Conservation (phyloP, 2,113 vertebrate genomes). For the Asarcornis scutulata region DNA sequence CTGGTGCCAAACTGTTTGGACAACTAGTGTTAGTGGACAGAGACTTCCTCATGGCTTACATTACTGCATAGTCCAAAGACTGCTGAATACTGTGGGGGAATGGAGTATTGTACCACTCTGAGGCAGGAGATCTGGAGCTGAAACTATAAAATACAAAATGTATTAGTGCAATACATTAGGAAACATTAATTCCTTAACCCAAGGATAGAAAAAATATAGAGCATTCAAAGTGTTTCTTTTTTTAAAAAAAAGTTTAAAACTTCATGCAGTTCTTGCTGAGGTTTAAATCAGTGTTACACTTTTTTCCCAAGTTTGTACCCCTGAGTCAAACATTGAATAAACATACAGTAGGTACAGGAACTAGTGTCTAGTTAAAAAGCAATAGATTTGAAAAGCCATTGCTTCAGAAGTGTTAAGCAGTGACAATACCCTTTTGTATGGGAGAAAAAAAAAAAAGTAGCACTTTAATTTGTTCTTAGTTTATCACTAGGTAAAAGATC, state of each 20-base stretch:
- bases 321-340: constrained; percentile 78
- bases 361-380: constrained; percentile 57
- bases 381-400: constrained; percentile 42
- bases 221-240: not conserved
- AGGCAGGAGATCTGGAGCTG: constrained; percentile 17
- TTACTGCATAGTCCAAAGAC: constrained; percentile 18
- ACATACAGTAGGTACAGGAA: constrained; percentile 78
- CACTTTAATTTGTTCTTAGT: not conserved
- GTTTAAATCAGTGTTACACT: constrained; percentile 76
- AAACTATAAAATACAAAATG: constrained; percentile 46
- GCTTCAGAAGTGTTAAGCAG: constrained; percentile 42
- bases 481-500: constrained; percentile 22
- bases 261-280: constrained; percentile 44
- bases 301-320: constrained; percentile 76
- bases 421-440: not conserved
- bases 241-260: not conserved
- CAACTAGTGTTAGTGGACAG: not conserved
- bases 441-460: not conserved
- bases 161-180: constrained; percentile 56
- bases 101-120: constrained; percentile 17
- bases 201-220: constrained; percentile 41
- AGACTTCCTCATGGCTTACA: constrained; percentile 12
- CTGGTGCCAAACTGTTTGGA: not conserved
- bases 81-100: not conserved
- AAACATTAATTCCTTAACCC: constrained; percentile 19